These are phyloP conservation scores for Linnaemya tessellans DNA, from an alignment of 2,888 invertebrate genomes.

Conservation along the genomic window DNA sequence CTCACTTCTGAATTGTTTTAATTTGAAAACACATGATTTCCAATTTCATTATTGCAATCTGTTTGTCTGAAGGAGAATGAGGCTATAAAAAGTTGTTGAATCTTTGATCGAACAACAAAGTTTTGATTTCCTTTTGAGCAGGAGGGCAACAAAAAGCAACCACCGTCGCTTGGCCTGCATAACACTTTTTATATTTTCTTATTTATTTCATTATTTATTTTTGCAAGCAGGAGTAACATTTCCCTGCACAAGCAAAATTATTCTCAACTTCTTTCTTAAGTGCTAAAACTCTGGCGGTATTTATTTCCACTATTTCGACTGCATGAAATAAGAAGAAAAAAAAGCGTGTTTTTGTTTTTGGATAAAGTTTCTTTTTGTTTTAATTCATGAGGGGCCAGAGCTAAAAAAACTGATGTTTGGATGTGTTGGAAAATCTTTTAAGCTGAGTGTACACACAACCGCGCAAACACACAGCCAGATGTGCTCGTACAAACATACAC, in stretches of 20 bases:
- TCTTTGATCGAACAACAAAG: conserved; percentile 27
- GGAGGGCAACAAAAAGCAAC: conserved; percentile 27
- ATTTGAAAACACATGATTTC: too few species aligned
- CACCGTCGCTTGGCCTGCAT: conserved; percentile 58
- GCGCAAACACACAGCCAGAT: background rate
- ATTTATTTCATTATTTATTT: background rate
- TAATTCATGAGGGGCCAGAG: conserved; percentile 14
- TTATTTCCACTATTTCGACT: conserved; percentile 38
- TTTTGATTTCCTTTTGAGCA: background rate
- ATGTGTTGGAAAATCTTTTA: conserved; percentile 62
- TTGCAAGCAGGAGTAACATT: conserved; percentile 13
- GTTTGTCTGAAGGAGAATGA: background rate
- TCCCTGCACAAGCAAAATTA: conserved; percentile 25
- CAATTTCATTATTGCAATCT: background rate
- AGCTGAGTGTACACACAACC: conserved; percentile 28
- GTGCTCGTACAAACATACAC: too few species aligned
- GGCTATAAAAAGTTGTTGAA: conserved; percentile 22
- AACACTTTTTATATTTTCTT: conserved; percentile 30
- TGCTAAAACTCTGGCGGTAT: conserved; percentile 50
- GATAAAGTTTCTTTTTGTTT: conserved; percentile 47
- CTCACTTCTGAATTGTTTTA: too few species aligned
- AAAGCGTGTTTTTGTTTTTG: conserved; percentile 1
- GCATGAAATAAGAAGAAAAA: conserved; percentile 27
- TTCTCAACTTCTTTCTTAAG: conserved; percentile 36
- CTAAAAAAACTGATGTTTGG: conserved; percentile 37